Conservation (phyloP, 64 coral and sea anemone genomes). For the Montipora cactus region DNA sequence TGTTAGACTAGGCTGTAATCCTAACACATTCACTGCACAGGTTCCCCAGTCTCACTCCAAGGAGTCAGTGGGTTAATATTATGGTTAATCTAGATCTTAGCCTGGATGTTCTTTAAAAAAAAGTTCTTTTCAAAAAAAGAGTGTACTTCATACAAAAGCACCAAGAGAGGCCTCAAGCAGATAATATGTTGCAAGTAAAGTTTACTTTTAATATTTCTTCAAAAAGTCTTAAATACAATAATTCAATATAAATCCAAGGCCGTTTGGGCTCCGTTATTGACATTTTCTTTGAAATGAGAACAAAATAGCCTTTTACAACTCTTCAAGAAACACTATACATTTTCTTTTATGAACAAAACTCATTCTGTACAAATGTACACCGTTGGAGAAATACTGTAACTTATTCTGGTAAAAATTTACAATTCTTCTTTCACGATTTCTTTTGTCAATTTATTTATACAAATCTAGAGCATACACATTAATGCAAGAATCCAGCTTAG, state of each 20-base stretch:
- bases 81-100: too few species aligned
- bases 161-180: too few species aligned
- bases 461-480: constrained; percentile 27
- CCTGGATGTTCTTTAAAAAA: too few species aligned
- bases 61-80: too few species aligned
- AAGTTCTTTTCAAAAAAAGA: too few species aligned
- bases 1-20: too few species aligned
- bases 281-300: constrained; percentile 49
- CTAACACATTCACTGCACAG: too few species aligned
- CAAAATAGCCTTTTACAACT: constrained; percentile 49
- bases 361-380: constrained; percentile 58
- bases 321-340: constrained; percentile 60
- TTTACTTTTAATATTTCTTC: constrained; percentile 39
- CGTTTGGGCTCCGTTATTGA: constrained; percentile 29
- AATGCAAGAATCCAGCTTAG: not conserved
- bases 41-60: too few species aligned
- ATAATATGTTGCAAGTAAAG: constrained; percentile 18
- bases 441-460: constrained; percentile 38
- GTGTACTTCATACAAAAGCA: too few species aligned
- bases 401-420: constrained; percentile 54
- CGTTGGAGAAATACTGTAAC: constrained; percentile 53
- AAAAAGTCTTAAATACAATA: constrained; percentile 57
- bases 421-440: constrained; percentile 47
- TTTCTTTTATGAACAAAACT: constrained; percentile 54
- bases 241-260: constrained; percentile 55